Evolutionary conservation across 2,113 vertebrate genomes (phyloP).

Genomic region (Microtus montanus): DNA sequence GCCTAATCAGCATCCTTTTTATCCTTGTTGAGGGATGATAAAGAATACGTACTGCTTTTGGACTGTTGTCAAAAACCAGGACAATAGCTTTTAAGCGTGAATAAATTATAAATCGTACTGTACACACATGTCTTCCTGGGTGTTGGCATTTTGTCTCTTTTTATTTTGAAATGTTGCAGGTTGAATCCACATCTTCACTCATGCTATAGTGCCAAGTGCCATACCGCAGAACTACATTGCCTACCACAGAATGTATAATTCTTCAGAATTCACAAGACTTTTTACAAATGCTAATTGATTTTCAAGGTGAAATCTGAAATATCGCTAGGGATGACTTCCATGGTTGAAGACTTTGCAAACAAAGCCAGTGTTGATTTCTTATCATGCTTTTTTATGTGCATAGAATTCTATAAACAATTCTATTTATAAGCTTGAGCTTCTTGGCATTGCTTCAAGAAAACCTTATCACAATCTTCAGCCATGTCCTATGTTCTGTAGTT

Average conservation of each 20-base stretch:
- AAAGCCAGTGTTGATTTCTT: not conserved
- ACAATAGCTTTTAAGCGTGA: not conserved
- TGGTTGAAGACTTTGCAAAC: not conserved
- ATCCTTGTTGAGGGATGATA: not conserved
- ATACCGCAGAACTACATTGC: not conserved
- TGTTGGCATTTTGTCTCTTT: not conserved
- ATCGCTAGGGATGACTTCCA: not conserved
- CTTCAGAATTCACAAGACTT: not conserved
- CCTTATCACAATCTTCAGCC: not conserved
- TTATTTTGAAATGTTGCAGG: not conserved
- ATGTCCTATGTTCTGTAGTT: not conserved
- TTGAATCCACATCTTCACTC: not conserved
- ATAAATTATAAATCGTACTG: slow-evolving; percentile 3
- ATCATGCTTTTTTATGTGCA: not conserved
- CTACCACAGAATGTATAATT: not conserved
- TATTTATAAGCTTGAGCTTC: not conserved
- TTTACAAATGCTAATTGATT: slow-evolving; percentile 37
- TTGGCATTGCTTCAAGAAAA: slow-evolving; percentile 23
- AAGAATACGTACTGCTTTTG: not conserved
- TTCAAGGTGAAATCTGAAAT: not conserved
- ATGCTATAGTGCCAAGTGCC: not conserved
- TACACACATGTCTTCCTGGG: not conserved
- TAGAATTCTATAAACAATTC: not conserved
- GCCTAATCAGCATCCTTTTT: not conserved
- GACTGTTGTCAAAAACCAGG: not conserved